Percentiles rank a stretch among this genome's conserved stretches.
Evolutionary conservation across 1,140 invertebrate genomes (phyloP).

Genomic region (Bombyx mandarina): DNA sequence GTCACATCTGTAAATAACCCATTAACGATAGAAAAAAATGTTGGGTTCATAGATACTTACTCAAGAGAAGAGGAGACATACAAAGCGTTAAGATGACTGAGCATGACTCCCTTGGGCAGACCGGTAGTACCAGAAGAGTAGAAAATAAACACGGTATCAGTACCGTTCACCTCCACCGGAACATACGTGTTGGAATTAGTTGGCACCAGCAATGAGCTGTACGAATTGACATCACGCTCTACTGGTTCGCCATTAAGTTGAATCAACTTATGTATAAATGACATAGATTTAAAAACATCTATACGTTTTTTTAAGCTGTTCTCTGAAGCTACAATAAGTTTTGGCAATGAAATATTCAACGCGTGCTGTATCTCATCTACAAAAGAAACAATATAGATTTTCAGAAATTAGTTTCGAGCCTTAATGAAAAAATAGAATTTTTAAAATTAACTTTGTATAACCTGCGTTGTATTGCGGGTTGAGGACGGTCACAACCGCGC

Average conservation of each 20-base stretch:
- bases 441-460: not conserved
- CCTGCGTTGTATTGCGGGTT: constrained; percentile 11
- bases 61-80: constrained; percentile 14
- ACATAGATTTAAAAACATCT: constrained; percentile 19
- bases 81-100: constrained; percentile 76
- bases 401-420: not conserved
- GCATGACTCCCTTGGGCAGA: constrained; percentile 83
- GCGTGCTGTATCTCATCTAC: constrained; percentile 63
- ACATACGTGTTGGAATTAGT: constrained; percentile 28
- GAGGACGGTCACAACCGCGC: constrained; percentile 10
- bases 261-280: constrained; percentile 28
- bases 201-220: constrained; percentile 18
- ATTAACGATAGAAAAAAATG: too few species aligned
- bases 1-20: too few species aligned
- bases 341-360: constrained; percentile 66
- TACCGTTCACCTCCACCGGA: constrained; percentile 28
- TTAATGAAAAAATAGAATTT: not conserved
- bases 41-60: constrained; percentile 19
- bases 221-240: constrained; percentile 24
- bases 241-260: constrained; percentile 20
- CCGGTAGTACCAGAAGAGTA: constrained; percentile 82
- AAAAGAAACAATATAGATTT: constrained; percentile 11
- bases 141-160: constrained; percentile 56
- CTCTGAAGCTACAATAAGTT: constrained; percentile 53
- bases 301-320: constrained; percentile 20